A percentile compares a stretch with the other conserved stretches of the same genome.
Conservation (phyloP, 2,113 vertebrate genomes). For the Sylvietta virens region DNA sequence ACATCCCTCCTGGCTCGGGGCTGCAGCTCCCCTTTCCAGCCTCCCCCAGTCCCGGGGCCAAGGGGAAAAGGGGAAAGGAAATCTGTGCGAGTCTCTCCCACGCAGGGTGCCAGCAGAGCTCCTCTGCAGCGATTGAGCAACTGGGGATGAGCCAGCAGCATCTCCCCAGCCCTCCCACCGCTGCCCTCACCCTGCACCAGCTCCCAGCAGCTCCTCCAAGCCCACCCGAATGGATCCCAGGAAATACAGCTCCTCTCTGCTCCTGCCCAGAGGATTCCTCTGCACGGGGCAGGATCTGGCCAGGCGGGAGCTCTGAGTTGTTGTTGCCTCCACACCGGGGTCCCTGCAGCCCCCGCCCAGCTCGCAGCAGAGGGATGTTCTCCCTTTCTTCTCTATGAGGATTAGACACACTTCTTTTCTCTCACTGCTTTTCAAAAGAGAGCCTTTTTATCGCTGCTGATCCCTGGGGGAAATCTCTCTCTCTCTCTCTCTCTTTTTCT, state of each 20-base stretch:
- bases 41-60: neutral
- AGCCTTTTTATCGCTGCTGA: constrained; percentile 25
- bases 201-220: neutral
- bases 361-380: neutral
- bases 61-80: neutral
- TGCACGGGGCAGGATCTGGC: neutral
- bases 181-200: neutral
- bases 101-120: neutral
- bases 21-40: neutral
- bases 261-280: neutral
- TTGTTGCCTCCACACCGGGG: neutral
- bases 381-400: constrained; percentile 30
- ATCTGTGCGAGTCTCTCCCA: neutral
- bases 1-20: fast-evolving
- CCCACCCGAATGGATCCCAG: fast-evolving
- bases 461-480: constrained; percentile 23
- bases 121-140: neutral
- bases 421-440: constrained; percentile 33
- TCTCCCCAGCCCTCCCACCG: neutral
- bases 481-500: neutral
- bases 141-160: neutral
- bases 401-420: constrained; percentile 55
- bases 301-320: neutral
- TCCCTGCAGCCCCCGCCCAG: neutral
- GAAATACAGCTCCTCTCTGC: neutral